Evolutionary conservation across 2,797 vertebrate species (phyloP).

Genomic region (Chrysocyon brachyurus): DNA sequence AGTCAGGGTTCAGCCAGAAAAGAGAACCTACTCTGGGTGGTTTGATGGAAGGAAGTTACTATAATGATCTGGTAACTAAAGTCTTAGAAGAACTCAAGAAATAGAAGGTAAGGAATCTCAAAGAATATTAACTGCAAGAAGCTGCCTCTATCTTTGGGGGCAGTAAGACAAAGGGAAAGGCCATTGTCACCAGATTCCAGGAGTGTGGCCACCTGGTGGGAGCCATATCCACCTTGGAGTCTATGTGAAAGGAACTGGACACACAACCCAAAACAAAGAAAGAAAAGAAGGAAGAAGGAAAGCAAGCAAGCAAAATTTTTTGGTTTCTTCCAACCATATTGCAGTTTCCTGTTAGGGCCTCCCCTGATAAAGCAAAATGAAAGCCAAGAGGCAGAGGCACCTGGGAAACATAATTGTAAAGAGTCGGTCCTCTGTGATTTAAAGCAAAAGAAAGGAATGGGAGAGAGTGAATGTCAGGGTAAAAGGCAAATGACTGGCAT

Average conservation of each 20-base stretch:
- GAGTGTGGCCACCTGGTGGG: background rate
- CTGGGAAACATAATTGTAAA: background rate
- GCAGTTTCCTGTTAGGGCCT: background rate
- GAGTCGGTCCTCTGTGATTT: background rate
- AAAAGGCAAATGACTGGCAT: background rate
- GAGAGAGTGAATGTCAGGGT: background rate
- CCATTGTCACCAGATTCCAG: no score
- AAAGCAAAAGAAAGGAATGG: background rate
- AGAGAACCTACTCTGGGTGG: background rate
- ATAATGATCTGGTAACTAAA: background rate
- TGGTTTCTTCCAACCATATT: background rate
- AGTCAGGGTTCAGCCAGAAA: conserved; percentile 20
- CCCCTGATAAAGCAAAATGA: background rate
- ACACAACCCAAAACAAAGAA: background rate
- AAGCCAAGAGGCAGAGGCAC: background rate
- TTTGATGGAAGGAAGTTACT: background rate
- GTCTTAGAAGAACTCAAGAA: background rate
- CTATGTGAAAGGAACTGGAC: background rate
- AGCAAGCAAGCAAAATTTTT: background rate
- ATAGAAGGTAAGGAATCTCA: background rate
- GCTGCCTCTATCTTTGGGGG: background rate
- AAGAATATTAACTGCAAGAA: background rate
- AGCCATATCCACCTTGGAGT: background rate
- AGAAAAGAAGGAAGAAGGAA: background rate
- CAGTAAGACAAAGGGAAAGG: background rate